Evolutionary conservation across 1,140 invertebrate species (phyloP).

Genomic region (Octopus sinensis): DNA sequence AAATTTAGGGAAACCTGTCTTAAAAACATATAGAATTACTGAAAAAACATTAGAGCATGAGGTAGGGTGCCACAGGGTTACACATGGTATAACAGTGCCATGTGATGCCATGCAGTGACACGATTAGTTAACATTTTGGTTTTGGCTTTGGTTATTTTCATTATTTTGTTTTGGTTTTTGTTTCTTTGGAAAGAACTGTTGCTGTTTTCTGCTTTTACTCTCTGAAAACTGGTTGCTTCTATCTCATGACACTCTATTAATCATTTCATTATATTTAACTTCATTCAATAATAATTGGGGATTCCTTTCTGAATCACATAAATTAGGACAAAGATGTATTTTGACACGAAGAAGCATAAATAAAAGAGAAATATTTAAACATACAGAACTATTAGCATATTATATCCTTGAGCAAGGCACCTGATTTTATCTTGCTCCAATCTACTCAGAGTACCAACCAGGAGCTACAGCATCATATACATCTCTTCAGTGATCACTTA

Average conservation of each 20-base stretch:
- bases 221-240: not conserved
- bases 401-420: no score
- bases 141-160: not conserved
- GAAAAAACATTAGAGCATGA: conserved; percentile 93
- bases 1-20: conserved; percentile 75
- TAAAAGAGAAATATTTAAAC: no score
- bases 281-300: no score
- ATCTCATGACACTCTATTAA: not conserved
- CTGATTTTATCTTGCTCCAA: no score
- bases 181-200: conserved; percentile 8
- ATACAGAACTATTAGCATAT: no score
- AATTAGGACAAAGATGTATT: no score
- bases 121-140: not conserved
- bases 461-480: no score
- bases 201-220: not conserved
- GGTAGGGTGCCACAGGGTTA: conserved; percentile 63
- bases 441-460: no score
- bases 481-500: no score
- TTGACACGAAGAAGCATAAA: no score
- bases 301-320: no score
- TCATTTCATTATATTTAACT: no score
- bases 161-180: not conserved
- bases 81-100: conserved; percentile 6
- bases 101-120: not conserved
- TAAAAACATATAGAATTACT: conserved; percentile 86